These are phyloP conservation scores for Tipula vernalis DNA, from an alignment of 2,888 invertebrate genomes.

Conservation along the genomic window DNA sequence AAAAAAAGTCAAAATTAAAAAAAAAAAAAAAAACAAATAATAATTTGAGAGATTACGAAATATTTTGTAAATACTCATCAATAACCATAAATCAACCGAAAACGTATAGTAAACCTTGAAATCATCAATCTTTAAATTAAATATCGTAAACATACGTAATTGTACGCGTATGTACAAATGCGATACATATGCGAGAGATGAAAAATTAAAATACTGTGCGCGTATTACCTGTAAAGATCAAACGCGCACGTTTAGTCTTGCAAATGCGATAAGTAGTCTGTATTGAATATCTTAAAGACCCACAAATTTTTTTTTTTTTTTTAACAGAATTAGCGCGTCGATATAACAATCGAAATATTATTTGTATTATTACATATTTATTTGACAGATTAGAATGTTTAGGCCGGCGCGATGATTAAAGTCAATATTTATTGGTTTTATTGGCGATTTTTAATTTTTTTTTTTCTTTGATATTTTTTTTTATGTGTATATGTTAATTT, in stretches of 20 bases:
- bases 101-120: neutral
- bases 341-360: neutral
- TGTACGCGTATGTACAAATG: neutral
- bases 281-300: neutral
- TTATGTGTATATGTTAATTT: no score
- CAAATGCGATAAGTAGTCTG: neutral
- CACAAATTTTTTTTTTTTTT: neutral
- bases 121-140: neutral
- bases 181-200: neutral
- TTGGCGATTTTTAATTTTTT: neutral
- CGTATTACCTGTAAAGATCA: neutral
- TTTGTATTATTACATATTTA: neutral
- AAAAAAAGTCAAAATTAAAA: neutral
- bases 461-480: no score
- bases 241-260: neutral
- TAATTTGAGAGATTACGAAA: neutral
- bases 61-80: neutral
- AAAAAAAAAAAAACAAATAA: neutral
- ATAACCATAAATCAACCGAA: neutral
- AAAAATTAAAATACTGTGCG: neutral
- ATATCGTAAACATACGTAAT: neutral
- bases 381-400: neutral
- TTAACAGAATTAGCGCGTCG: neutral
- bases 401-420: neutral
- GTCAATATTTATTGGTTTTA: neutral